phyloP scores from a whole-genome alignment of 1,140 invertebrate genomes.

The Muscidifurax raptorellus region DNA sequence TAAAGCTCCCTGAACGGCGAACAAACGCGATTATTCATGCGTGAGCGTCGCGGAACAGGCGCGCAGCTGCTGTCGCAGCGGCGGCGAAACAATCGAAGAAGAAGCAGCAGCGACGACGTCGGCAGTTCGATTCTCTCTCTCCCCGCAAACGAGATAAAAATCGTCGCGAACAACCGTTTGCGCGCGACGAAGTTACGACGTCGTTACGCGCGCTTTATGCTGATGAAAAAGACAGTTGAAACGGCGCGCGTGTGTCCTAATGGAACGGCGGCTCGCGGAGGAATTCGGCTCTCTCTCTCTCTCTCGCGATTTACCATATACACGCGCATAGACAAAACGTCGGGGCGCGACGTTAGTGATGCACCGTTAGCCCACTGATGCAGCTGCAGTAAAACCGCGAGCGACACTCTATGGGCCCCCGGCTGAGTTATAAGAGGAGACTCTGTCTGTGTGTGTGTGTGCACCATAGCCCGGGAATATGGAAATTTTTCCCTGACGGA shows the following conservation, averaged over 20 bases:
- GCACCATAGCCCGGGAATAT: neutral
- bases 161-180: slow-evolving; percentile 25
- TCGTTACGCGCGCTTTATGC: slow-evolving; percentile 56
- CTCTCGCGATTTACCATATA: neutral
- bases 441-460: too few species aligned
- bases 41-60: neutral
- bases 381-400: too few species aligned
- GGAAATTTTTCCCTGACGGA: neutral
- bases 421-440: slow-evolving; percentile 1
- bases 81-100: slow-evolving; percentile 28
- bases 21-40: slow-evolving; percentile 35
- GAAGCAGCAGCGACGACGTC: neutral
- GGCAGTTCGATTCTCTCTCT: neutral
- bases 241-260: slow-evolving; percentile 30
- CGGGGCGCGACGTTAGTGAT: neutral
- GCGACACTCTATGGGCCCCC: neutral
- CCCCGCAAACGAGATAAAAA: slow-evolving; percentile 17
- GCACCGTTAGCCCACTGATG: neutral
- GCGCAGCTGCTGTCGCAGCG: neutral
- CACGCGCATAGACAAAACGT: neutral
- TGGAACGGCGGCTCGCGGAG: neutral
- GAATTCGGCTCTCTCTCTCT: slow-evolving; percentile 26
- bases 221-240: slow-evolving; percentile 55
- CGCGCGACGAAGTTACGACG: slow-evolving; percentile 53
- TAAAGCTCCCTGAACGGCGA: slow-evolving; percentile 2